These are phyloP conservation scores for Protosalanx chinensis DNA, from an alignment of 2,797 vertebrate species.

Conservation along the genomic window DNA sequence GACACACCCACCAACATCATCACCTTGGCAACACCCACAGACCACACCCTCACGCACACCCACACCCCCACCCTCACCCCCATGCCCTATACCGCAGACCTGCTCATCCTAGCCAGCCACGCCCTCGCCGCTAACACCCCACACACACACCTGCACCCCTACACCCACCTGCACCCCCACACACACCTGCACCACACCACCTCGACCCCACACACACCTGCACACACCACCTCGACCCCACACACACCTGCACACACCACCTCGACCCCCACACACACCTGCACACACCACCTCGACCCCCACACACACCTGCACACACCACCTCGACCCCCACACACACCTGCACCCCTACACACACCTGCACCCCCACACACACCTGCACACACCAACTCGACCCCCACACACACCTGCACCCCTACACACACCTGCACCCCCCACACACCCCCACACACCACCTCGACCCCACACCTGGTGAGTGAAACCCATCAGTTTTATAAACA, in stretches of 20 bases:
- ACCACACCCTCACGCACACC: constrained; percentile 39
- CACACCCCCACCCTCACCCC: constrained; percentile 35
- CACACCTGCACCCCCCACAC: constrained; percentile 23
- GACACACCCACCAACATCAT: constrained; percentile 32
- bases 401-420: constrained; percentile 34
- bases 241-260: too few relatives aligned
- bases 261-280: too few relatives aligned
- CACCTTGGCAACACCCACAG: constrained; percentile 33
- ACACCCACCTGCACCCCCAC: constrained; percentile 26
- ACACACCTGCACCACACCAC: too few relatives aligned
- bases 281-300: too few relatives aligned
- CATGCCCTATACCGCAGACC: background rate
- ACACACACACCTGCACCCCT: constrained; percentile 13
- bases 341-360: constrained; percentile 44
- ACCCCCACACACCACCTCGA: background rate
- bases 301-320: too few relatives aligned
- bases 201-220: constrained; percentile 45
- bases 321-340: background rate
- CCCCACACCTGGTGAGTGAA: constrained; percentile 60
- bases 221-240: too few relatives aligned
- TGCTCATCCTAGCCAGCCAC: constrained; percentile 22
- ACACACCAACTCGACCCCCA: background rate
- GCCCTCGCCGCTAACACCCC: constrained; percentile 44
- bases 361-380: constrained; percentile 40
- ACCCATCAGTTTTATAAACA: constrained; percentile 3